These are phyloP conservation scores for Stylophora pistillata DNA, from an alignment of 64 coral and sea anemone species.

Conservation along the genomic window DNA sequence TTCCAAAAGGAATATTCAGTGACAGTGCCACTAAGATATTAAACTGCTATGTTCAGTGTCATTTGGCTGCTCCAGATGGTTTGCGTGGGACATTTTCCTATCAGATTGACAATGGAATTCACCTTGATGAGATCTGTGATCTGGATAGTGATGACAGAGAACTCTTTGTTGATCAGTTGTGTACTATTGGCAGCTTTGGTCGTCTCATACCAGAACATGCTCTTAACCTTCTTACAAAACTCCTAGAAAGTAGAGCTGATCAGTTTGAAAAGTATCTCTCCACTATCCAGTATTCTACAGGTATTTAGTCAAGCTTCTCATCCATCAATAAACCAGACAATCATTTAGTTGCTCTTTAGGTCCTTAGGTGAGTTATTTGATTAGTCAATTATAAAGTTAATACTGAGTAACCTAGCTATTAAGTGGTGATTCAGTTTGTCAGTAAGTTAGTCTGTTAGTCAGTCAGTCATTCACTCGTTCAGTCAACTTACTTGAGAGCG, in stretches of 20 bases:
- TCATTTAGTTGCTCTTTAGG: neutral
- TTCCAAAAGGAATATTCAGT: constrained; percentile 63
- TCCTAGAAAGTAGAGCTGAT: constrained; percentile 67
- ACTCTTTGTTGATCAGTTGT: constrained; percentile 87
- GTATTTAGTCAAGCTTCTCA: neutral
- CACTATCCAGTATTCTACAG: constrained; percentile 62
- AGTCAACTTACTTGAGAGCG: too few species aligned
- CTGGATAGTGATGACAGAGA: constrained; percentile 86
- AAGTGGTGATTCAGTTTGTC: too few species aligned
- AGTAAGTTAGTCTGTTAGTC: too few species aligned
- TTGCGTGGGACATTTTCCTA: constrained; percentile 58
- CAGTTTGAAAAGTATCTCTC: constrained; percentile 71
- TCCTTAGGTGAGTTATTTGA: neutral
- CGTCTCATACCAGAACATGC: constrained; percentile 67
- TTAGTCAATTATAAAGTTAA: too few species aligned
- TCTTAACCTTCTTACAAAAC: constrained; percentile 66
- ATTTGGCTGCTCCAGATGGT: constrained; percentile 76
- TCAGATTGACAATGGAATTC: constrained; percentile 26
- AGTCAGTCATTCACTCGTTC: too few species aligned
- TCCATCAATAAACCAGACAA: neutral
- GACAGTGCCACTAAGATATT: constrained; percentile 74
- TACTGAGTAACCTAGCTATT: too few species aligned
- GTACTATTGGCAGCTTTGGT: constrained; percentile 77
- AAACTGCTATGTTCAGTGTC: constrained; percentile 84
- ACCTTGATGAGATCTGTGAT: constrained; percentile 92